phyloP scores from a whole-genome alignment of 2,797 vertebrate genomes.

The Eleutherodactylus coqui region DNA sequence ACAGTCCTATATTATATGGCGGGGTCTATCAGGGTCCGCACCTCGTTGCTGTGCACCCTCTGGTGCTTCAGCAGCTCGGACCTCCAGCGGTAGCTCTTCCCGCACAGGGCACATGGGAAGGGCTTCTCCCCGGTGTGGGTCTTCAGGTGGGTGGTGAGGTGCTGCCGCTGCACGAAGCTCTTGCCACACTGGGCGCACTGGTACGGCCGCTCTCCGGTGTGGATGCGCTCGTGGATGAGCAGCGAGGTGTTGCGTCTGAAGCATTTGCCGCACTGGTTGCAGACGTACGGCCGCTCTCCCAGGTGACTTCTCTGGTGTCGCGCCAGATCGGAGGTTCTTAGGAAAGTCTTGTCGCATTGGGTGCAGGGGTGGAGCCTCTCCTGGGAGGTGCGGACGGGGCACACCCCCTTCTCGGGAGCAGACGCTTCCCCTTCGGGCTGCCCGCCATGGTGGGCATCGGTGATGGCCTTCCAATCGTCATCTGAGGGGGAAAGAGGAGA shows the following conservation, averaged over 20 bases:
- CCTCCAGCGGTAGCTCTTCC: slow-evolving; percentile 72
- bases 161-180: slow-evolving; percentile 77
- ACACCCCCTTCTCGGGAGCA: slow-evolving; percentile 52
- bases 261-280: slow-evolving; percentile 75
- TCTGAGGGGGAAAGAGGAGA: no score
- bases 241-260: slow-evolving; percentile 71
- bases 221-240: slow-evolving; percentile 70
- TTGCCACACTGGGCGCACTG: slow-evolving; percentile 74
- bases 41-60: slow-evolving; percentile 74
- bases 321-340: slow-evolving; percentile 61
- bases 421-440: neutral
- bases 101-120: slow-evolving; percentile 69
- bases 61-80: slow-evolving; percentile 74
- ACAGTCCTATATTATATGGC: neutral
- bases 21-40: neutral
- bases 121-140: slow-evolving; percentile 70
- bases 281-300: slow-evolving; percentile 75
- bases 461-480: slow-evolving; percentile 41
- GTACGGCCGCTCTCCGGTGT: slow-evolving; percentile 71
- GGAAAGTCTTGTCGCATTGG: slow-evolving; percentile 79
- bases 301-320: slow-evolving; percentile 70
- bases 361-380: slow-evolving; percentile 75
- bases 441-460: neutral
- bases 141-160: slow-evolving; percentile 62
- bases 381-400: slow-evolving; percentile 48